Evolutionary conservation across 2,113 vertebrate genomes (phyloP).

Genomic region (Gavia stellata): DNA sequence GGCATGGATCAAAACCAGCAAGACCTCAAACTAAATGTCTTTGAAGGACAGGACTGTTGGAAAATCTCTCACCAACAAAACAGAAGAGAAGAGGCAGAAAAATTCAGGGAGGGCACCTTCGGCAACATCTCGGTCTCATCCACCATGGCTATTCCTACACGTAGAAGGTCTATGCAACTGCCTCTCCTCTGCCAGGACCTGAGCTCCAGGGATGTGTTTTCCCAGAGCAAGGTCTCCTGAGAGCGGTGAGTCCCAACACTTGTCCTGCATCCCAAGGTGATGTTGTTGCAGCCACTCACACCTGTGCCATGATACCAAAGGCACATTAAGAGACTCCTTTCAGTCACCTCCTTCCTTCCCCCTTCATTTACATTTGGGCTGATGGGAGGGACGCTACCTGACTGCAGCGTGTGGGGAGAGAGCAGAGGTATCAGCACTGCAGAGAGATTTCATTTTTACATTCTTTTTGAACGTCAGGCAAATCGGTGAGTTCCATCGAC

Average conservation of each 20-base stretch:
- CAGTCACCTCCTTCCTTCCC: neutral
- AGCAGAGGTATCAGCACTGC: neutral
- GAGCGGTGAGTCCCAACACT: accelerated
- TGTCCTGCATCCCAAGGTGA: neutral
- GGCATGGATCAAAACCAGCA: neutral
- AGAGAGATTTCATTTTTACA: neutral
- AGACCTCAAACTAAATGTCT: neutral
- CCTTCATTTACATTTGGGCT: neutral
- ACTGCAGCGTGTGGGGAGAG: neutral
- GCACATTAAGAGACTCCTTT: neutral
- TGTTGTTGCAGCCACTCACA: neutral
- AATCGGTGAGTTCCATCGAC: neutral
- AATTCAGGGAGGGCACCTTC: neutral
- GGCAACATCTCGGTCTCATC: neutral
- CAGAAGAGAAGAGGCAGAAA: neutral
- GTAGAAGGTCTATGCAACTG: neutral
- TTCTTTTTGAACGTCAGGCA: neutral
- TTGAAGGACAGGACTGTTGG: neutral
- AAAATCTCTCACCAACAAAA: neutral
- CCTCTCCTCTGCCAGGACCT: neutral
- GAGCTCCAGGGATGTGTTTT: neutral
- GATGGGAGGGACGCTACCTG: neutral
- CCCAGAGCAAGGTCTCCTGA: neutral
- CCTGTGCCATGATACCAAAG: neutral
- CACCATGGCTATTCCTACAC: accelerated